Evolutionary conservation across 1,140 invertebrate species (phyloP).

Genomic region (Pseudomyrmex pallidus): DNA sequence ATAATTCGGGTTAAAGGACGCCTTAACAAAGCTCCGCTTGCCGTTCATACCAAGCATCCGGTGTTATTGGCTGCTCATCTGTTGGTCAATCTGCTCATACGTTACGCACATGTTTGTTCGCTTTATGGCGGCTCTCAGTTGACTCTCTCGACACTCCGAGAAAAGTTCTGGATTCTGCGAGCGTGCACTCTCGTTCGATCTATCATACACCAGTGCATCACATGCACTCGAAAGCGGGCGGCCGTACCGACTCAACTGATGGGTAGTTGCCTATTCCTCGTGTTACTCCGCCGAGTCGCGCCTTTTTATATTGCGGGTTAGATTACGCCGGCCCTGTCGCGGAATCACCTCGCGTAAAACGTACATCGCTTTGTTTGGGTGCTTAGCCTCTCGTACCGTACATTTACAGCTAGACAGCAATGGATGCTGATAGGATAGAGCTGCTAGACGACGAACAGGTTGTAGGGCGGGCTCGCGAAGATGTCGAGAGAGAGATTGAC

Average conservation of each 20-base stretch:
- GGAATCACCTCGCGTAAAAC: too few species aligned
- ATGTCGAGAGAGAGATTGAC: too few species aligned
- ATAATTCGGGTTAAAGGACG: constrained; percentile 75
- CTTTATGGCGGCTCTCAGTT: constrained; percentile 66
- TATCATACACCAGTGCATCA: constrained; percentile 22
- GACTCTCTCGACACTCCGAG: constrained; percentile 51
- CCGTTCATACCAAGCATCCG: constrained; percentile 73
- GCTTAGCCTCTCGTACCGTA: too few species aligned
- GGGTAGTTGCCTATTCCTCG: constrained; percentile 74
- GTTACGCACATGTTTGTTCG: constrained; percentile 25
- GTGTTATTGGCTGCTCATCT: constrained; percentile 64
- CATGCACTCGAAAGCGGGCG: constrained; percentile 69
- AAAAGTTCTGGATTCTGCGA: constrained; percentile 66
- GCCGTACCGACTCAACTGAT: constrained; percentile 75
- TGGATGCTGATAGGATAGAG: too few species aligned
- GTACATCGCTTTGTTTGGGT: too few species aligned
- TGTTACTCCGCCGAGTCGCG: constrained; percentile 49
- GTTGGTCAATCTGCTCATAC: constrained; percentile 45
- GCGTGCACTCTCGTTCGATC: constrained; percentile 51
- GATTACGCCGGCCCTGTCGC: constrained; percentile 80
- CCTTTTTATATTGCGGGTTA: constrained; percentile 71
- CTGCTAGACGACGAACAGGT: too few species aligned
- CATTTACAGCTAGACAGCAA: too few species aligned
- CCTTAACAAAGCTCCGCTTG: constrained; percentile 17
- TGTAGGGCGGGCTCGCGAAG: too few species aligned